Evolutionary conservation across 2,888 invertebrate species (phyloP).

Genomic region (Hypolimnas misippus): DNA sequence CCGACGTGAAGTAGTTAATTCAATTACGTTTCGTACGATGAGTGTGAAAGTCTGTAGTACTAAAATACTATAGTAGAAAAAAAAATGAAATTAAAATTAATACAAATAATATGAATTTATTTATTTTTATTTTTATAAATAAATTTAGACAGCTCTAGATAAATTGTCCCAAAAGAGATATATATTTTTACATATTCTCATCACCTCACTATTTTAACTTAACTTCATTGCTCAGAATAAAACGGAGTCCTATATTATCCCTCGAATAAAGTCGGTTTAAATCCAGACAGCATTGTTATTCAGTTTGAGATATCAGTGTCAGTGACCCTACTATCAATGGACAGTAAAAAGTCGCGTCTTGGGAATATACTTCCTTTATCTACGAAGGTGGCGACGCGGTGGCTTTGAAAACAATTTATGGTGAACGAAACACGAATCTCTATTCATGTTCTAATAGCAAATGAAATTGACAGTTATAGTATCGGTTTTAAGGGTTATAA

Average conservation of each 20-base stretch:
- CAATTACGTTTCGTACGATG: too few relatives aligned
- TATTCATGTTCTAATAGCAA: conserved; percentile 21
- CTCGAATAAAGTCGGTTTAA: conserved; percentile 12
- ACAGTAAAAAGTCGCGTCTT: conserved; percentile 34
- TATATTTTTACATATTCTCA: too few relatives aligned
- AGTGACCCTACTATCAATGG: conserved; percentile 38
- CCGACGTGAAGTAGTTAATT: too few relatives aligned
- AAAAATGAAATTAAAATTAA: too few relatives aligned
- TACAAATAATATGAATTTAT: too few relatives aligned
- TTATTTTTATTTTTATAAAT: too few relatives aligned
- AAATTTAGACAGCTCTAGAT: too few relatives aligned
- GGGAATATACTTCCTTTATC: conserved; percentile 40
- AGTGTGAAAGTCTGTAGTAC: too few relatives aligned
- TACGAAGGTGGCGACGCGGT: conserved; percentile 32
- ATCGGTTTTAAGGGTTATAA: conserved; percentile 10
- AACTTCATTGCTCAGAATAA: too few relatives aligned
- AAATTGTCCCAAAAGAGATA: neutral
- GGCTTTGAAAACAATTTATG: conserved; percentile 34
- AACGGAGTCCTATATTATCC: conserved; percentile 1
- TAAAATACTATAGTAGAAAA: too few relatives aligned
- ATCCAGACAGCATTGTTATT: conserved; percentile 28
- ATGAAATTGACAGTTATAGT: conserved; percentile 25
- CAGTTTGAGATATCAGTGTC: conserved; percentile 30
- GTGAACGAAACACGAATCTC: conserved; percentile 25
- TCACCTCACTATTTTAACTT: too few relatives aligned